phyloP scores from a whole-genome alignment of 30 jellyfish, hydroid and myxozoan species.

The Hydractinia symbiolongicarpus region DNA sequence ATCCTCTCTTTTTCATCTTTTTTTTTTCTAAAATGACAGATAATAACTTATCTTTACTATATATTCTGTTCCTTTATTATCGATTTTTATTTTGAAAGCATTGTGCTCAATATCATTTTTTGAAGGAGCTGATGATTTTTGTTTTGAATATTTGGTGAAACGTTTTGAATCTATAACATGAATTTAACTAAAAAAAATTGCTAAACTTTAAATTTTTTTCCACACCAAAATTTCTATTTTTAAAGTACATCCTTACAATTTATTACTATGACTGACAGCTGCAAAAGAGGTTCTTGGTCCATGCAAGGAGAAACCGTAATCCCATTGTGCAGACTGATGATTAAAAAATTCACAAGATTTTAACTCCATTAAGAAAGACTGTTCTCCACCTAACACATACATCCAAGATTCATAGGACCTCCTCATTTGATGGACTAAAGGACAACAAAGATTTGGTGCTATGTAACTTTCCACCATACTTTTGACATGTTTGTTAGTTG shows the following conservation, averaged over 20 bases:
- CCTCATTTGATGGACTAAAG: slow-evolving; percentile 31
- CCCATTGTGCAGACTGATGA: slow-evolving; percentile 44
- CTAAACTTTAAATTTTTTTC: no score
- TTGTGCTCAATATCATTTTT: no score
- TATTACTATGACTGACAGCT: slow-evolving; percentile 47
- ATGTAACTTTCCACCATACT: background rate
- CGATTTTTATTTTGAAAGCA: no score
- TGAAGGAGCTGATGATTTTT: no score
- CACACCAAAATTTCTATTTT: background rate
- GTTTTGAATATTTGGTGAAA: no score
- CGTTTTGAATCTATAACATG: no score
- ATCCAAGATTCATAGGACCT: slow-evolving; percentile 61
- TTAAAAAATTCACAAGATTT: slow-evolving; percentile 52
- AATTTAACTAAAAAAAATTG: no score
- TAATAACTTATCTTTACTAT: no score
- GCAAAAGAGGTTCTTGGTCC: slow-evolving; percentile 80
- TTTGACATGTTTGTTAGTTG: slow-evolving; percentile 1
- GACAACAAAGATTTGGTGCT: background rate
- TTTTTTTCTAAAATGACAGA: no score
- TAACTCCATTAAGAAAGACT: slow-evolving; percentile 61
- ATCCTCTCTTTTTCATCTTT: no score
- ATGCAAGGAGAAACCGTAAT: slow-evolving; percentile 52
- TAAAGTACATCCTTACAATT: slow-evolving; percentile 30
- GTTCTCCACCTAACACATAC: slow-evolving; percentile 85
- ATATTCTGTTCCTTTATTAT: no score